A percentile compares a stretch with the other conserved stretches of the same genome.
Evolutionary conservation across 2,888 invertebrate genomes (phyloP).

Genomic region (Hypsopygia costalis): DNA sequence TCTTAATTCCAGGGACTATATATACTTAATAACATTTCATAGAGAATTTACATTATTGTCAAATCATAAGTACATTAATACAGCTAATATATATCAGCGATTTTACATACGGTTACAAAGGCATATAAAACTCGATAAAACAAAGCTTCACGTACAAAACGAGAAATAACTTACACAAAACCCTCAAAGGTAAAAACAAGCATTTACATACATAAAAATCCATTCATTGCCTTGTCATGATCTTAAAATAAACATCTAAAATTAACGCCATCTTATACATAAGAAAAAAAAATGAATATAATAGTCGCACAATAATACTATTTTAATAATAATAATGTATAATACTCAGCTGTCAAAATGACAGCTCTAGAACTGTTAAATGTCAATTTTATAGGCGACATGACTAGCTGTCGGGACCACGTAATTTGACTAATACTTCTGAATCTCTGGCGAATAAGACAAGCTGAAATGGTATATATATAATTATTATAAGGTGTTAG

Average conservation of each 20-base stretch:
- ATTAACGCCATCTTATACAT: constrained; percentile 73
- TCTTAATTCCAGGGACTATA: not conserved
- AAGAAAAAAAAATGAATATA: constrained; percentile 49
- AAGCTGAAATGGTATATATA: too few species aligned
- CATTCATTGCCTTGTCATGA: constrained; percentile 74
- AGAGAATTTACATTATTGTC: constrained; percentile 15
- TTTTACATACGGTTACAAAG: constrained; percentile 21
- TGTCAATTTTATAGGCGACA: constrained; percentile 53
- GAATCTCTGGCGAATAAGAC: not conserved
- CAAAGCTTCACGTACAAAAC: constrained; percentile 56
- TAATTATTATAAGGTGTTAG: too few species aligned
- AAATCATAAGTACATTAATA: constrained; percentile 29
- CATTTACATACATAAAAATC: constrained; percentile 49
- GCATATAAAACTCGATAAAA: constrained; percentile 38
- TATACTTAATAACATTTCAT: constrained; percentile 10
- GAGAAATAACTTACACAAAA: constrained; percentile 57
- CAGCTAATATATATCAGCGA: constrained; percentile 6
- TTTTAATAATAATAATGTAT: constrained; percentile 44
- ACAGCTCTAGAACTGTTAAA: constrained; percentile 44
- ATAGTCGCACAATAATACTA: constrained; percentile 54
- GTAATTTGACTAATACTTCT: constrained; percentile 5
- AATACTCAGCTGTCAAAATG: constrained; percentile 49
- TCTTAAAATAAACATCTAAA: constrained; percentile 70
- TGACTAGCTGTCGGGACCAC: constrained; percentile 69
- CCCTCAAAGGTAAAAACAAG: constrained; percentile 40